phyloP scores from a whole-genome alignment of 2,888 invertebrate species.

The Acanthosepion lycidas region DNA sequence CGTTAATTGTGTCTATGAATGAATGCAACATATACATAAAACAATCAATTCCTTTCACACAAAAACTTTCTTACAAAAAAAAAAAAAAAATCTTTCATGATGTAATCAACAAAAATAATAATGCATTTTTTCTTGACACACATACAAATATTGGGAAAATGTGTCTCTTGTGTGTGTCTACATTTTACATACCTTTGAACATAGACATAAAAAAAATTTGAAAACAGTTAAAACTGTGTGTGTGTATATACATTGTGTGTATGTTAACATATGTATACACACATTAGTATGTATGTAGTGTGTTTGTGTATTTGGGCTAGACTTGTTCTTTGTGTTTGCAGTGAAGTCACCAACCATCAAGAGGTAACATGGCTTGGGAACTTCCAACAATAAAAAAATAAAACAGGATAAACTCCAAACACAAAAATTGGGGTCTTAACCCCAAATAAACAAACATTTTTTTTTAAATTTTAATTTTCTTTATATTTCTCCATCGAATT shows the following conservation, averaged over 20 bases:
- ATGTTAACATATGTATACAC: constrained; percentile 10
- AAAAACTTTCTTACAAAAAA: too few species aligned
- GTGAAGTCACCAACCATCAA: not conserved
- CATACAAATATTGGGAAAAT: too few species aligned
- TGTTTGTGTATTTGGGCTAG: not conserved
- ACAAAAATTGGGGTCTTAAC: not conserved
- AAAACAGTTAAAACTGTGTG: not conserved
- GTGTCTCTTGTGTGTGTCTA: too few species aligned
- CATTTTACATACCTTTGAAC: too few species aligned
- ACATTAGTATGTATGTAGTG: not conserved
- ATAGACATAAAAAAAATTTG: not conserved
- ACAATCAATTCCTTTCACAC: too few species aligned
- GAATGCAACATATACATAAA: too few species aligned
- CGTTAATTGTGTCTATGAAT: too few species aligned
- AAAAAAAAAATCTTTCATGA: too few species aligned
- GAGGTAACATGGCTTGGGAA: not conserved
- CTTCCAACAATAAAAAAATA: not conserved
- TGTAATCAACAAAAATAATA: too few species aligned
- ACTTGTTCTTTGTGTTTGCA: not conserved
- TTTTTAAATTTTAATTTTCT: not conserved
- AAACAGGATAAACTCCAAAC: not conserved
- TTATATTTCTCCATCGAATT: not conserved
- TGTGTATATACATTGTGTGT: not conserved
- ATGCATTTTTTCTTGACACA: too few species aligned
- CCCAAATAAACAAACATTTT: not conserved